phyloP scores from a whole-genome alignment of 2,113 vertebrate genomes.

The Electrona antarctica region DNA sequence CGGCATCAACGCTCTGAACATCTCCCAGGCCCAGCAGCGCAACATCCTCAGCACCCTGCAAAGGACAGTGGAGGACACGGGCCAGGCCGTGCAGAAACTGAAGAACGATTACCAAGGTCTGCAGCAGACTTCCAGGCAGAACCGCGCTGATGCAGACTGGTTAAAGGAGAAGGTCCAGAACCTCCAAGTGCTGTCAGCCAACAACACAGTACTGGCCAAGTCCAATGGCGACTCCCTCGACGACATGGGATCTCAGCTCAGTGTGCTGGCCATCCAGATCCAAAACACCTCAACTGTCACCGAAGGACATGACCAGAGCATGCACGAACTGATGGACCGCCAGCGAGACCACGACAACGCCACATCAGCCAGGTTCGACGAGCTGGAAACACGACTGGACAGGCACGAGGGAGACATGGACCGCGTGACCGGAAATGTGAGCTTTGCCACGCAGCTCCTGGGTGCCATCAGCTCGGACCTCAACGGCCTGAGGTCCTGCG shows the following conservation, averaged over 20 bases:
- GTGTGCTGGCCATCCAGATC: conserved; percentile 86
- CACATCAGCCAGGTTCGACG: conserved; percentile 86
- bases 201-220: conserved; percentile 89
- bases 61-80: conserved; percentile 90
- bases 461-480: conserved; percentile 88
- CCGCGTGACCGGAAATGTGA: conserved; percentile 91
- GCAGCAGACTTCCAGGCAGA: conserved; percentile 90
- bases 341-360: conserved; percentile 89
- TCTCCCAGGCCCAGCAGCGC: conserved; percentile 91
- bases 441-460: conserved; percentile 89
- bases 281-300: conserved; percentile 87
- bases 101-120: conserved; percentile 94
- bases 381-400: conserved; percentile 87
- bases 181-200: conserved; percentile 87
- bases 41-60: conserved; percentile 86
- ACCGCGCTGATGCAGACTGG: conserved; percentile 88
- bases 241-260: conserved; percentile 89
- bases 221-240: conserved; percentile 92
- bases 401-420: conserved; percentile 87
- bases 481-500: conserved; percentile 90
- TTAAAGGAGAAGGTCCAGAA: conserved; percentile 93
- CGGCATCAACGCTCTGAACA: conserved; percentile 88
- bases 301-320: conserved; percentile 87
- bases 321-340: conserved; percentile 90
- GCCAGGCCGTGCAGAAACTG: conserved; percentile 89